Conservation (phyloP, 2,113 vertebrate species). For the Neolamprologus brichardi region DNA sequence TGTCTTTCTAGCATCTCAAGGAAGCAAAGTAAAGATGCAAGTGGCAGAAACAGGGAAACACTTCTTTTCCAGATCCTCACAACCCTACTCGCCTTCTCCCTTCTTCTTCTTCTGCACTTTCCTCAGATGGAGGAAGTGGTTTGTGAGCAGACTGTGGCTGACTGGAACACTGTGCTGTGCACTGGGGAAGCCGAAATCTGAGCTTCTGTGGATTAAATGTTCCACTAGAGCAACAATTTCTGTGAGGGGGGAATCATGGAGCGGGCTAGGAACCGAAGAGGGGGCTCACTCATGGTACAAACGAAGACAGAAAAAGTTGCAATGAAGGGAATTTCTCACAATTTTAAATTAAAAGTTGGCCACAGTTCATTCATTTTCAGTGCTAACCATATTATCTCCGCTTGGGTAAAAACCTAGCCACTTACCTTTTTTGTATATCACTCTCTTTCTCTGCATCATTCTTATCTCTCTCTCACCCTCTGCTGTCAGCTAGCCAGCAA, state of each 20-base stretch:
- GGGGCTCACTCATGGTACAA: neutral
- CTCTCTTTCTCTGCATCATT: neutral
- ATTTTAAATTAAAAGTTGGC: neutral
- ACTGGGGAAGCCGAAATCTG: conserved; percentile 58
- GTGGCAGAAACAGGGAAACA: neutral
- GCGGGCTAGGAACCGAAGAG: neutral
- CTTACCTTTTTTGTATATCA: neutral
- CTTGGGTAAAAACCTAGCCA: neutral
- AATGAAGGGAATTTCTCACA: neutral
- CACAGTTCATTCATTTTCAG: neutral
- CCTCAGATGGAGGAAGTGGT: conserved; percentile 64
- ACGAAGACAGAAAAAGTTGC: neutral
- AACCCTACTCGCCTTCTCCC: neutral
- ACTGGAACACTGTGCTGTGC: conserved; percentile 52
- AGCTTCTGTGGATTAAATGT: conserved; percentile 70
- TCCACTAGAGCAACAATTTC: conserved; percentile 73
- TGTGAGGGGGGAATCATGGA: conserved; percentile 54
- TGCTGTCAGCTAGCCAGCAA: neutral
- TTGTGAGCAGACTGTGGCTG: conserved; percentile 65
- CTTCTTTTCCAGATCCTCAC: neutral
- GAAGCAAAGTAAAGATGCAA: neutral
- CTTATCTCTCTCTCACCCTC: neutral
- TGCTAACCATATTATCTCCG: neutral
- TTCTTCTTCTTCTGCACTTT: conserved; percentile 8
- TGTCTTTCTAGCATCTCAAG: neutral